Percentiles rank a stretch among this genome's conserved stretches.
Conservation (phyloP, 2,888 invertebrate species). For the Ectobius pallidus region DNA sequence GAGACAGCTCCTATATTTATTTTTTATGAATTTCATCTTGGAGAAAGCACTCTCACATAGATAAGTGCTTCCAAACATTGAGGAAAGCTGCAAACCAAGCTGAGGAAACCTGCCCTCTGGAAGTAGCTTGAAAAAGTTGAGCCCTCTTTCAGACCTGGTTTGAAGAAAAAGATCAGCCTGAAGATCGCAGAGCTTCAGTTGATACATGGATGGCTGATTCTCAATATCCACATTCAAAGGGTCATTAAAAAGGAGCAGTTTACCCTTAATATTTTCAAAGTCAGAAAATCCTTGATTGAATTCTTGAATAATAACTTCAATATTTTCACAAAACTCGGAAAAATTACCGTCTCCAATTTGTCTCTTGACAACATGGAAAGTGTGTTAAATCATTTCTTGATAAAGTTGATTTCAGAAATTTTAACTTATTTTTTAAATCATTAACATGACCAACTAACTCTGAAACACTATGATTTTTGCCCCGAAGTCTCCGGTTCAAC, state of each 20-base stretch:
- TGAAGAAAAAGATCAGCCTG: not conserved
- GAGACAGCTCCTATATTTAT: not conserved
- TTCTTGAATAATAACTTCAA: not conserved
- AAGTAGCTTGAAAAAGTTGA: too few relatives aligned
- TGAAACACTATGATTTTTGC: slow-evolving; percentile 7
- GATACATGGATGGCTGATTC: not conserved
- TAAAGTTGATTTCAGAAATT: slow-evolving; percentile 1
- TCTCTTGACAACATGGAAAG: not conserved
- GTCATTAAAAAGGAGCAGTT: not conserved
- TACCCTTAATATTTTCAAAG: slow-evolving; percentile 5
- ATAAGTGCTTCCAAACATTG: slow-evolving; percentile 2
- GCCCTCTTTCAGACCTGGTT: not conserved
- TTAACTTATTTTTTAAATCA: not conserved
- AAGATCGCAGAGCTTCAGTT: not conserved
- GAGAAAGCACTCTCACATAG: not conserved
- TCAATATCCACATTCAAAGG: slow-evolving; percentile 11
- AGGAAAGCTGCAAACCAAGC: not conserved
- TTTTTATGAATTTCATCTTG: not conserved
- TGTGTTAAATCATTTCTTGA: not conserved
- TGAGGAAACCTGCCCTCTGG: not conserved
- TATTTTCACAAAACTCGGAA: not conserved
- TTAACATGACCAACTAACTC: slow-evolving; percentile 2
- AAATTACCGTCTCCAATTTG: not conserved
- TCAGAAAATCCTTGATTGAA: not conserved
- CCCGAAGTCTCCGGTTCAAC: not conserved